Evolutionary conservation across 2,797 vertebrate species (phyloP).

Genomic region (Moxostoma hubbsi): DNA sequence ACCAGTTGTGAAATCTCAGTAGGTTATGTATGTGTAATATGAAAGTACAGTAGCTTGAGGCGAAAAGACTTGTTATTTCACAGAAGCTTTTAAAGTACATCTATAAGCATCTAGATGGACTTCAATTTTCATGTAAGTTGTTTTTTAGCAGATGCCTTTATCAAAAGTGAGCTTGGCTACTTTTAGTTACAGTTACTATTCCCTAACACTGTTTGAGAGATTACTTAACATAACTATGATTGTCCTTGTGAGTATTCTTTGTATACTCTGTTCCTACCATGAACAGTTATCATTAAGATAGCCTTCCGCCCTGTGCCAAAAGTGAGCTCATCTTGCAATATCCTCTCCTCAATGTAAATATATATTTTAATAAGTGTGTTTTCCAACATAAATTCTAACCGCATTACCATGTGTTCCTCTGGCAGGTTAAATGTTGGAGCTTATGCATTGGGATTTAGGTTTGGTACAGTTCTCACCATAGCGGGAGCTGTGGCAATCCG

Average conservation of each 20-base stretch:
- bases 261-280: neutral
- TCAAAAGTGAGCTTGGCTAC: too few species aligned
- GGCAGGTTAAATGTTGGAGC: constrained; percentile 57
- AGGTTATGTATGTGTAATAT: too few species aligned
- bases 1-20: too few species aligned
- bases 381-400: constrained; percentile 36
- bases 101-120: too few species aligned
- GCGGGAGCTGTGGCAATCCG: constrained; percentile 93
- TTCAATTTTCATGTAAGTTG: too few species aligned
- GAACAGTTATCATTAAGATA: neutral
- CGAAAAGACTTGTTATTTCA: too few species aligned
- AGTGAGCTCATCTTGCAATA: constrained; percentile 29
- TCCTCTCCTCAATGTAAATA: constrained; percentile 18
- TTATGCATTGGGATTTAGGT: constrained; percentile 81
- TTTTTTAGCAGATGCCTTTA: too few species aligned
- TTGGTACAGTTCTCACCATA: constrained; percentile 96
- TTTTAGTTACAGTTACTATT: neutral
- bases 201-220: neutral
- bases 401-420: constrained; percentile 64
- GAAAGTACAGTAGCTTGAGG: too few species aligned
- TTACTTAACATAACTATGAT: neutral
- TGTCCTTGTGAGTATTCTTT: constrained; percentile 17
- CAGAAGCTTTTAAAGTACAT: too few species aligned
- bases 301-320: constrained; percentile 16
- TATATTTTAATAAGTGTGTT: constrained; percentile 40